Conservation (phyloP, 2,113 vertebrate genomes). For the Paracanthobrama guichenoti region DNA sequence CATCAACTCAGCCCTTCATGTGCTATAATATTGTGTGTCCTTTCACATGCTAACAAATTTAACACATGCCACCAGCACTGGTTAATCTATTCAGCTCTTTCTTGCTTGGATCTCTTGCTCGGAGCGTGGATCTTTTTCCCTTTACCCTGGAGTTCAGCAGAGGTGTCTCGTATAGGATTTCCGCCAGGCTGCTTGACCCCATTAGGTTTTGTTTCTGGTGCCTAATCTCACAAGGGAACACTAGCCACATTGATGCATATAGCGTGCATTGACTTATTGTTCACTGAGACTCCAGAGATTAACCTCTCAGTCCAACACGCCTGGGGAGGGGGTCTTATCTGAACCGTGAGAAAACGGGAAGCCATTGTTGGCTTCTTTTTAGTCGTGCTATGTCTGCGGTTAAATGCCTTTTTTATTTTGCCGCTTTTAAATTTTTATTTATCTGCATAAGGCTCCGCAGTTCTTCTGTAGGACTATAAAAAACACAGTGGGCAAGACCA, state of each 20-base stretch:
- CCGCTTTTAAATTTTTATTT: neutral
- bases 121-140: neutral
- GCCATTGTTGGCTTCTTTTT: slow-evolving; percentile 27
- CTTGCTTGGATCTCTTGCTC: slow-evolving; percentile 9
- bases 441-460: neutral
- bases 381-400: neutral
- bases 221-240: slow-evolving; percentile 24
- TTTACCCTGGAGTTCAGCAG: neutral
- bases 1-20: neutral
- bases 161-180: slow-evolving; percentile 12
- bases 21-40: neutral
- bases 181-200: slow-evolving; percentile 8
- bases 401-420: slow-evolving; percentile 14
- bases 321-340: neutral
- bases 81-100: neutral
- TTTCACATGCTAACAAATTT: slow-evolving; percentile 3
- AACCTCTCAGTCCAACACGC: slow-evolving; percentile 18
- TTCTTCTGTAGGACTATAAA: neutral
- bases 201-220: slow-evolving; percentile 25
- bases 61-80: neutral
- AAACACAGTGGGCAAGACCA: neutral
- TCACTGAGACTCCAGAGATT: slow-evolving; percentile 11
- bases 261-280: slow-evolving; percentile 40
- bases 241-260: slow-evolving; percentile 25
- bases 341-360: slow-evolving; percentile 9